Conservation (phyloP, 2,113 vertebrate genomes). For the Clupea harengus region DNA sequence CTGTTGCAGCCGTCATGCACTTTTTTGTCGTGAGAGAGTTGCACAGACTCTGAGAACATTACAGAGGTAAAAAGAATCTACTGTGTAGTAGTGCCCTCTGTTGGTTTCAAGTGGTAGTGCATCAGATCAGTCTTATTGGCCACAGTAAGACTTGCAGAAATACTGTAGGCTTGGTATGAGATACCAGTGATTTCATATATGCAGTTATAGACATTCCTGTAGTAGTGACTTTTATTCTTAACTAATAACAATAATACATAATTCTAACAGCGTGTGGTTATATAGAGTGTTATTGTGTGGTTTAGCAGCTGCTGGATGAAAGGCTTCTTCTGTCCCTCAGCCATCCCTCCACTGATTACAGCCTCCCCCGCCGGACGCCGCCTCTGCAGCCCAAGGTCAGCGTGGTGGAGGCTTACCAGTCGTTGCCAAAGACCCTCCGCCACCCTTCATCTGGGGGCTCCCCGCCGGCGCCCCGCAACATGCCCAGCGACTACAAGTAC, state of each 20-base stretch:
- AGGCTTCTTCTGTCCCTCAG: slow-evolving; percentile 58
- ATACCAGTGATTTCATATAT: background rate
- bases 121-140: background rate
- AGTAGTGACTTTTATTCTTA: background rate
- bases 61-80: background rate
- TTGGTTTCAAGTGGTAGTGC: background rate
- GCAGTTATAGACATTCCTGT: background rate
- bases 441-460: slow-evolving; percentile 78
- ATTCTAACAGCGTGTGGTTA: background rate
- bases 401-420: slow-evolving; percentile 83
- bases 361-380: slow-evolving; percentile 79
- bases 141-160: background rate
- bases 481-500: slow-evolving; percentile 97
- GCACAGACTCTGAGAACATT: slow-evolving; percentile 4
- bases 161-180: background rate
- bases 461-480: slow-evolving; percentile 75
- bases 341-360: slow-evolving; percentile 73
- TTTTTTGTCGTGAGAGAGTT: slow-evolving; percentile 8
- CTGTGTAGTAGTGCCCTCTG: background rate
- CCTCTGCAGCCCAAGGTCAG: slow-evolving; percentile 76
- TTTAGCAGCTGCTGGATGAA: background rate
- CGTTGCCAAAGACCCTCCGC: slow-evolving; percentile 85
- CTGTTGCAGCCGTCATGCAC: background rate
- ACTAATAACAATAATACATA: background rate
- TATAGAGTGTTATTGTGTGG: background rate